These are phyloP conservation scores for Pomatorhinus ruficollis DNA, from an alignment of 2,113 vertebrate genomes.

Conservation along the genomic window DNA sequence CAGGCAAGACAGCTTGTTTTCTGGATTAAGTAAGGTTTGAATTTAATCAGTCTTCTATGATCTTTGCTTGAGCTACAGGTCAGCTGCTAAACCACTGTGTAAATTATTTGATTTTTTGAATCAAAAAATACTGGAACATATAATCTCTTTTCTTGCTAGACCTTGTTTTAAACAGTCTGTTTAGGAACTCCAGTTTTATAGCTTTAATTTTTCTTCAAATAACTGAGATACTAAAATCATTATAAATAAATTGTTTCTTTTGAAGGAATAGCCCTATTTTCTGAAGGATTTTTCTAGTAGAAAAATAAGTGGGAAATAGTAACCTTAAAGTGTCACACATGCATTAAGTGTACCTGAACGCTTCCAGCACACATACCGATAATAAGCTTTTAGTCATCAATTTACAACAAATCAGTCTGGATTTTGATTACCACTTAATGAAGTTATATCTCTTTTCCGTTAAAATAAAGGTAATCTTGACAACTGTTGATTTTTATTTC, in stretches of 20 bases:
- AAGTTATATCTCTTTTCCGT: background rate
- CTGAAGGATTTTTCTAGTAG: slow-evolving; percentile 41
- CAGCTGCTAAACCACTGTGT: background rate
- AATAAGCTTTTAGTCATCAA: background rate
- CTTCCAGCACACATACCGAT: background rate
- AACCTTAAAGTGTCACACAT: background rate
- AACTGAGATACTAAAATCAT: slow-evolving; percentile 32
- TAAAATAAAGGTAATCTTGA: background rate
- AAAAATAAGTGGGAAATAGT: slow-evolving; percentile 18
- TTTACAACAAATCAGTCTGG: slow-evolving; percentile 8
- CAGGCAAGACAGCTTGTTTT: background rate
- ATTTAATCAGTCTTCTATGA: background rate
- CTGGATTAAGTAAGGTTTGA: background rate
- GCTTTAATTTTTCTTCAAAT: slow-evolving; percentile 33
- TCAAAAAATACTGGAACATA: background rate
- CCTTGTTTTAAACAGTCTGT: background rate
- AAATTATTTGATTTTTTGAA: slow-evolving; percentile 23
- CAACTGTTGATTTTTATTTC: background rate
- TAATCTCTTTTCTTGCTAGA: background rate
- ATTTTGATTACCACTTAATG: background rate
- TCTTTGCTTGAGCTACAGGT: background rate
- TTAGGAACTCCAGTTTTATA: slow-evolving; percentile 29
- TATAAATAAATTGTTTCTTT: slow-evolving; percentile 23
- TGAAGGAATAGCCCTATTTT: slow-evolving; percentile 15
- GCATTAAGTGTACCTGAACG: background rate